Percentiles rank a stretch among this genome's conserved stretches.
Evolutionary conservation across 1,140 invertebrate species (phyloP).

Genomic region (Octopus sinensis): DNA sequence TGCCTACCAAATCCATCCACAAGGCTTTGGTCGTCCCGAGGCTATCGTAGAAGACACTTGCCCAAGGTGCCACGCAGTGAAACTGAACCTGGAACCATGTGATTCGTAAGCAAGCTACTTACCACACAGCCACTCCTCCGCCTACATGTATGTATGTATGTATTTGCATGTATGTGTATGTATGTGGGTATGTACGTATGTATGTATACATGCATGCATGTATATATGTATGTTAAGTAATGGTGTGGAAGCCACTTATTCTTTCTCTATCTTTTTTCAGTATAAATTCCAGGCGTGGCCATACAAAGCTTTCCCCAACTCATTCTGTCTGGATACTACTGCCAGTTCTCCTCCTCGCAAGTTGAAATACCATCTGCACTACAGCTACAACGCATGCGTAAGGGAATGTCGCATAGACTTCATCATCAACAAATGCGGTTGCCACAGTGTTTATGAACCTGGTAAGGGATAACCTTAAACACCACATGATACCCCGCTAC

Average conservation of each 20-base stretch:
- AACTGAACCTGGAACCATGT: no score
- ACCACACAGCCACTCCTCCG: no score
- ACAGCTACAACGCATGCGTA: slow-evolving; percentile 8
- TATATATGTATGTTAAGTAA: no score
- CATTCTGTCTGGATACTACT: background rate
- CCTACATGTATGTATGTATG: no score
- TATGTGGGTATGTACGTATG: no score
- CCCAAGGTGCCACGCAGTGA: no score
- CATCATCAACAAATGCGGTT: background rate
- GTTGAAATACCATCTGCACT: background rate
- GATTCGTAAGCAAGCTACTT: no score
- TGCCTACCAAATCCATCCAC: no score
- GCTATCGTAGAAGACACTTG: no score
- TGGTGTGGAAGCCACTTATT: background rate
- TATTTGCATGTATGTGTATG: no score
- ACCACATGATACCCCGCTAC: background rate
- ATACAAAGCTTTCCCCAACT: background rate
- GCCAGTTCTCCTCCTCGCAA: background rate
- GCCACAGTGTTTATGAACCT: background rate
- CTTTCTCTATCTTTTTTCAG: background rate
- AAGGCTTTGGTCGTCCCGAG: no score
- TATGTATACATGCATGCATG: no score
- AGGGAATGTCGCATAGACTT: background rate
- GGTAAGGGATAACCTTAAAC: background rate
- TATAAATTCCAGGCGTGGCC: slow-evolving; percentile 1